Base-by-base conservation (phyloP, 2,888 invertebrate species). In the Nowickia ferox region DNA sequence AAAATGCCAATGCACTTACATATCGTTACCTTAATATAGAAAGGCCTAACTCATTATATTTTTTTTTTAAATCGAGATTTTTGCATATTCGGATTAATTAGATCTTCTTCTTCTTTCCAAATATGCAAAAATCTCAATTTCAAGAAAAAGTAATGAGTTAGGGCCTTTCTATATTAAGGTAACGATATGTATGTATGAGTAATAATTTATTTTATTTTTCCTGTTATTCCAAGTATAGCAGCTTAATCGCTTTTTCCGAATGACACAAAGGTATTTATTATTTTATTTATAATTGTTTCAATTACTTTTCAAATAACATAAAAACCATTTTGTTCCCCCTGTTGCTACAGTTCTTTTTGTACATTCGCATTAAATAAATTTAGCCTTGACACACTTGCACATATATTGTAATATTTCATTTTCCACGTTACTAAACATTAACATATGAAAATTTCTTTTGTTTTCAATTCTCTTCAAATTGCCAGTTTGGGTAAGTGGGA, bases 231-330 rank as follows among this genome's bases (percentile, higher is more conserved):
- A 63, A 66, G 63, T 66, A 59, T 10, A 22, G 30, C 22, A 53
- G 38, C 79, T 53, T 79, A 71, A 71, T 71, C 69, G 78, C 46
- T 61, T 61, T 68, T 69, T 53, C 17, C 19, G 46, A 71, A 77
- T 83, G 83, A 83, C 77, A 76, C 66, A 66, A 72, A 66, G 77
- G 48, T 61, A 68, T 81, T 75, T 30, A 5, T 30, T 30, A 6
- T 30, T 30, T 30, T 30, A 6, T 66, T 81, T 61, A 59, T 80
- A 86, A 86, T 83, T 83, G 83, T 79, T 68, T 76, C 76, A 83
- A 86, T 86, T 80, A 86, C 83, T 83, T 80, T 83, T 80, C 42
- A 76, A 86, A 83, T 76, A 72, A 66, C 17, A 46, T 86, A 55
- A 66, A 72, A 75, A 59, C 44, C 22, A 72, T 83, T 82, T 79